Base-by-base conservation (phyloP, 2,888 invertebrate genomes). In the Leptinotarsa peninsularis region DNA sequence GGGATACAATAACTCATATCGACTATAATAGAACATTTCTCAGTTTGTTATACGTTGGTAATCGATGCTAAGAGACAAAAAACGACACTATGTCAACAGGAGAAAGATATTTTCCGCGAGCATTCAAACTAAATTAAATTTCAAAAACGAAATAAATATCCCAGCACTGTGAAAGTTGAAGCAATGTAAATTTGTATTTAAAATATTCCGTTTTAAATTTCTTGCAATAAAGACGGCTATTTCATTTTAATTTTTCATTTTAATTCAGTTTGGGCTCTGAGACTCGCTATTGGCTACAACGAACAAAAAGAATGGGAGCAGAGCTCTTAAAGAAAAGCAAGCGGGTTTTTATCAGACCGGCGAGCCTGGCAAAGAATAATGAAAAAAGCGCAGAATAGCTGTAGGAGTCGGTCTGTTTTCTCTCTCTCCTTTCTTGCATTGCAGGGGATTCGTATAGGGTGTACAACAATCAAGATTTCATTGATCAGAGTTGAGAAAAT, bases 181-280 rank as follows among this genome's bases (percentile, higher is more conserved):
- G 81, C 80, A 81, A 83, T 83, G 82, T 81, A 82, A 83, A 83
- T 83, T 83, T 82, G 80, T 82, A 80, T 83, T 83, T 85, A 84
- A 85, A 84, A 84, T 85, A 85, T 84, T 84, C 84, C 81, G 83
- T 84, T 85, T 85, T 85, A 84, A 84, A 85, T 84, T 85, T 85
- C 84, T 82, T 82, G 84, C 82, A 85, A 86, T 86, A 85, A 85
- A 85, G 85, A 84, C 84, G 84, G 84, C 85, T 83, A 85, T 85
- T 85, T 82, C 84, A 81, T 83, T 86, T 85, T 85, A 85, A 86
- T 86, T 86, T 86, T 86, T 85, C 85, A 86, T 85, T 84, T 86
- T 85, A 85, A 85, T 85, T 85, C 85, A 85, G 85, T 85, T 85
- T 85, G 72, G 78, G 82, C 80, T 80, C 82, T 74, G 75, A 76